Evolutionary conservation across 2,888 invertebrate species (phyloP).

Genomic region (Vandiemenella viatica): DNA sequence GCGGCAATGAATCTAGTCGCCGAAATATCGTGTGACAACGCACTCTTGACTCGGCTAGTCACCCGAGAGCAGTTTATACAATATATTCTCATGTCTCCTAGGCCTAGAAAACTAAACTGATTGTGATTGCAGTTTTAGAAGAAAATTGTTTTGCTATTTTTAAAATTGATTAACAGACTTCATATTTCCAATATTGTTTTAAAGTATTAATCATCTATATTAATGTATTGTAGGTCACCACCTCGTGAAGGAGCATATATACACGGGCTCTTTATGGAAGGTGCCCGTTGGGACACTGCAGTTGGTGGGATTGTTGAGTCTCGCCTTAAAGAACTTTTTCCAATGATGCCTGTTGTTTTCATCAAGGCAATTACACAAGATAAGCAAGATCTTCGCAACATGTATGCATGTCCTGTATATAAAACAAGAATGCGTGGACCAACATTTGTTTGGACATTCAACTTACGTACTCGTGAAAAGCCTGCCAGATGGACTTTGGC

Average conservation of each 20-base stretch:
- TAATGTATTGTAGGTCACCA: conserved; percentile 39
- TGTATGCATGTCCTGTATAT: conserved; percentile 88
- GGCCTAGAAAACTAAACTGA: no score
- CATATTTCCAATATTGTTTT: no score
- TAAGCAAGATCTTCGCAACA: conserved; percentile 71
- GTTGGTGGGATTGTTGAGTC: conserved; percentile 69
- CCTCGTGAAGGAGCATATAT: conserved; percentile 87
- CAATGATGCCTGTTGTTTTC: conserved; percentile 78
- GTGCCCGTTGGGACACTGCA: conserved; percentile 79
- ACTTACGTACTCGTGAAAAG: conserved; percentile 75
- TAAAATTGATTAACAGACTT: no score
- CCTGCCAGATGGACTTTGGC: conserved; percentile 85
- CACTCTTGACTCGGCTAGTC: no score
- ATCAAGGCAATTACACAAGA: conserved; percentile 77
- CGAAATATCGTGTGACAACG: no score
- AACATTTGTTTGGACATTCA: conserved; percentile 93
- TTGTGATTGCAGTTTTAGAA: no score
- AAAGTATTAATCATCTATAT: no score
- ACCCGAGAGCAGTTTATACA: no score
- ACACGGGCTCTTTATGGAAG: conserved; percentile 82
- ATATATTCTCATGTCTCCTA: no score
- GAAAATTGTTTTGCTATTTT: no score
- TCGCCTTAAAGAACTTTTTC: conserved; percentile 75
- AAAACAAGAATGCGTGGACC: conserved; percentile 78
- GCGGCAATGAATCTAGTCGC: no score